Conservation (phyloP, 1,140 invertebrate genomes). For the Solenopsis invicta region DNA sequence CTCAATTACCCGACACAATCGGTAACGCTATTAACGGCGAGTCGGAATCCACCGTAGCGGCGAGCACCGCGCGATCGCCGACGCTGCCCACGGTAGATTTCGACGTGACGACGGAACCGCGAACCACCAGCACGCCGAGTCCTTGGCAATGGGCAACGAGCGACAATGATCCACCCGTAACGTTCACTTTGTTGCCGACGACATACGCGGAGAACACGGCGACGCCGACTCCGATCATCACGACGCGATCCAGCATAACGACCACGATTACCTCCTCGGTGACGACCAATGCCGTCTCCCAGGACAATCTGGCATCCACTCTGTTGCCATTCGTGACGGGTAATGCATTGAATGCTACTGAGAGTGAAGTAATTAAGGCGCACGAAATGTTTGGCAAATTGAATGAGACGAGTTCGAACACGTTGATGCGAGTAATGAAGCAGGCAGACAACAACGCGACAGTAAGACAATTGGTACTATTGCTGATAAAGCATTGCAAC, state of each 20-base stretch:
- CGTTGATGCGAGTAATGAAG: slow-evolving; percentile 93
- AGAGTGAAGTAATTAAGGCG: slow-evolving; percentile 86
- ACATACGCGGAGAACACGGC: slow-evolving; percentile 74
- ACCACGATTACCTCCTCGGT: slow-evolving; percentile 81
- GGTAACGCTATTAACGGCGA: slow-evolving; percentile 48
- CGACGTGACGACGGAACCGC: slow-evolving; percentile 66
- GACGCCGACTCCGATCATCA: slow-evolving; percentile 79
- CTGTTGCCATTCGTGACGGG: slow-evolving; percentile 47
- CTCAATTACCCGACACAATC: slow-evolving; percentile 29
- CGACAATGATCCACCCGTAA: slow-evolving; percentile 83
- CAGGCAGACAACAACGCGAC: slow-evolving; percentile 92
- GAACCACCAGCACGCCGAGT: slow-evolving; percentile 68
- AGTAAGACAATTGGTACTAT: slow-evolving; percentile 91
- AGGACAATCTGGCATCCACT: slow-evolving; percentile 26
- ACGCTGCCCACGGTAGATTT: slow-evolving; percentile 64
- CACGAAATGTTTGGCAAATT: slow-evolving; percentile 92
- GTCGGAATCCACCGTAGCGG: slow-evolving; percentile 34
- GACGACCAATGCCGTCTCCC: slow-evolving; percentile 72
- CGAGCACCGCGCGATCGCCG: slow-evolving; percentile 3
- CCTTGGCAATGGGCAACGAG: slow-evolving; percentile 81
- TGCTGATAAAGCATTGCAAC: slow-evolving; percentile 92
- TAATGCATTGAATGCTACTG: slow-evolving; percentile 38
- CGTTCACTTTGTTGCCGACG: slow-evolving; percentile 82
- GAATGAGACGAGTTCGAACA: slow-evolving; percentile 91
- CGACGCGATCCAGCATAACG: slow-evolving; percentile 78